phyloP scores from a whole-genome alignment of 2,888 invertebrate species.

The Halocaridina rubra region DNA sequence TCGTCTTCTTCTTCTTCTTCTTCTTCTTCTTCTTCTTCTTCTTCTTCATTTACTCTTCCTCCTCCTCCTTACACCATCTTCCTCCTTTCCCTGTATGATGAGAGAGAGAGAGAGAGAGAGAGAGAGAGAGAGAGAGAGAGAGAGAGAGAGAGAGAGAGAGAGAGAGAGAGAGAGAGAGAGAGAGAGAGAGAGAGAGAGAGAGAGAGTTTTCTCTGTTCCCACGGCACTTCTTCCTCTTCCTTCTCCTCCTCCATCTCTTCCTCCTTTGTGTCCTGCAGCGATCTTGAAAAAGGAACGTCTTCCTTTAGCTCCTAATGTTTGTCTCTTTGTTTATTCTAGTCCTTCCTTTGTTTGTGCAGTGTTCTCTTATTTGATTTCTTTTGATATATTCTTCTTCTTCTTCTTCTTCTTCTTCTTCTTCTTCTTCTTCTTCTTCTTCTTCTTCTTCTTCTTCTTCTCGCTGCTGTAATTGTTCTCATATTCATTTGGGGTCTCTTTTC shows the following conservation, averaged over 20 bases:
- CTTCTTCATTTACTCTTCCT: too few species aligned
- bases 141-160: not conserved
- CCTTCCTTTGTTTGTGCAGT: not conserved
- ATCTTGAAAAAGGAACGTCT: not conserved
- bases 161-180: not conserved
- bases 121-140: not conserved
- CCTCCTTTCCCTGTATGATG: not conserved
- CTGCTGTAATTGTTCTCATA: too few species aligned
- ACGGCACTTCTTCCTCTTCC: too few species aligned
- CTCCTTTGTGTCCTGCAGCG: too few species aligned
- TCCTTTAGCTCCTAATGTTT: not conserved
- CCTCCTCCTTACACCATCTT: too few species aligned
- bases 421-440: not conserved
- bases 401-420: not conserved
- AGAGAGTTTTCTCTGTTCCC: not conserved
- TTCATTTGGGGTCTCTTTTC: too few species aligned
- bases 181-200: not conserved
- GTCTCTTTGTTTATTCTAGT: not conserved
- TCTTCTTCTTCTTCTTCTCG: not conserved
- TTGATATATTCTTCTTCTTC: too few species aligned
- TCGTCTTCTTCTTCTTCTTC: too few species aligned
- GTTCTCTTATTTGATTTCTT: not conserved
- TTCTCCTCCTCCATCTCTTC: too few species aligned
- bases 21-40: not conserved
- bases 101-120: not conserved